A percentile compares a stretch with the other conserved stretches of the same genome.
phyloP scores from a whole-genome alignment of 2,888 invertebrate species.

The Tanaodytes sp. region DNA sequence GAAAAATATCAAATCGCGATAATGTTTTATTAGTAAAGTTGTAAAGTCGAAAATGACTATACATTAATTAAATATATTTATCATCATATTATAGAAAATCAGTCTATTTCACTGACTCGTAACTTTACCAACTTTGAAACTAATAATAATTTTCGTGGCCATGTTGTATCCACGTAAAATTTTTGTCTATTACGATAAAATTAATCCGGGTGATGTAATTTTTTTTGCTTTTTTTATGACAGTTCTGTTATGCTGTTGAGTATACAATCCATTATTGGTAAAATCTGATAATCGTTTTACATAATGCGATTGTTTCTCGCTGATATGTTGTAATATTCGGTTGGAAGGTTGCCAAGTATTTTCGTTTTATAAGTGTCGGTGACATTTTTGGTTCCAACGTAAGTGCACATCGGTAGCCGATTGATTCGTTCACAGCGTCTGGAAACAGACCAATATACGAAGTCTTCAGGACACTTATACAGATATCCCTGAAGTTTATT shows the following conservation, averaged over 20 bases:
- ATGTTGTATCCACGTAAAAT: conserved; percentile 21
- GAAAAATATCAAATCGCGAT: conserved; percentile 26
- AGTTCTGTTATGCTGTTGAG: not conserved
- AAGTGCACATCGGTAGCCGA: conserved; percentile 77
- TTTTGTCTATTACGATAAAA: no score
- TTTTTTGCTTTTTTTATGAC: no score
- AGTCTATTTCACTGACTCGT: conserved; percentile 29
- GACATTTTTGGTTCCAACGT: conserved; percentile 55
- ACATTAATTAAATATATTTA: conserved; percentile 21
- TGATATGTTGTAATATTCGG: conserved; percentile 42
- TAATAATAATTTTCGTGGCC: conserved; percentile 40
- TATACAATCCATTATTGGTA: no score
- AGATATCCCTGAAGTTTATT: conserved; percentile 79
- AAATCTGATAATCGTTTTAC: conserved; percentile 18
- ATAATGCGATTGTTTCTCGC: conserved; percentile 33
- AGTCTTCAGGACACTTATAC: conserved; percentile 84
- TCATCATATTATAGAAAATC: conserved; percentile 19
- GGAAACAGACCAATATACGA: conserved; percentile 84
- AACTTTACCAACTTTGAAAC: conserved; percentile 11
- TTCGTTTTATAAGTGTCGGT: conserved; percentile 60
- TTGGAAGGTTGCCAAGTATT: conserved; percentile 49
- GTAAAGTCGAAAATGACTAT: conserved; percentile 10
- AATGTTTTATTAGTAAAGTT: conserved; percentile 19
- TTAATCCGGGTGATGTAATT: no score
- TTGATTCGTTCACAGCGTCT: conserved; percentile 81